A percentile compares a stretch with the other conserved stretches of the same genome.
phyloP scores from a whole-genome alignment of 2,797 vertebrate species.

The Tympanoctomys barrerae region DNA sequence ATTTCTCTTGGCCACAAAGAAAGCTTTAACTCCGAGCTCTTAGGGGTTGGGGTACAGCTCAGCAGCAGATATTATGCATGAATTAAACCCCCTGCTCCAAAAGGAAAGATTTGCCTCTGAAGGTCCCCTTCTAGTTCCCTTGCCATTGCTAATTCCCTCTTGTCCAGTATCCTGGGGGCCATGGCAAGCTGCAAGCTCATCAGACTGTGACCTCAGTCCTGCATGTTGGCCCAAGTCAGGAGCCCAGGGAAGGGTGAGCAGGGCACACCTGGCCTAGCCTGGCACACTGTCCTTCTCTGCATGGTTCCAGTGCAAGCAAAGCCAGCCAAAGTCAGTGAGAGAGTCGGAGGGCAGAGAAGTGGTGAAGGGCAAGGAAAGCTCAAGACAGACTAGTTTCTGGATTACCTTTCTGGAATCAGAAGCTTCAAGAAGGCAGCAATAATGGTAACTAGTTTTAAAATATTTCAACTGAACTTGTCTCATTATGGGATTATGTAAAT shows the following conservation, averaged over 20 bases:
- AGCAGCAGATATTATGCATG: neutral
- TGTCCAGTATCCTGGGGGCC: no score
- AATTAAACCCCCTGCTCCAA: neutral
- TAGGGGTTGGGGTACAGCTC: no score
- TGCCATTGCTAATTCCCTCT: neutral
- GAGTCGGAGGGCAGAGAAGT: neutral
- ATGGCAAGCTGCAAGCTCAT: neutral
- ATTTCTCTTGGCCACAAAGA: neutral
- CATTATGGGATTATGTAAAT: neutral
- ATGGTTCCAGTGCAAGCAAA: neutral
- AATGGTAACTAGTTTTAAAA: neutral
- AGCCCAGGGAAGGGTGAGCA: neutral
- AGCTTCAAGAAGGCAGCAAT: neutral
- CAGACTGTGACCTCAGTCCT: neutral
- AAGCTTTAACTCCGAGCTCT: neutral
- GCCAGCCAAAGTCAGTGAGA: neutral
- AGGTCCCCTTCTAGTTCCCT: neutral
- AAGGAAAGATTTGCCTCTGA: neutral
- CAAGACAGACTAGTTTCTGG: neutral
- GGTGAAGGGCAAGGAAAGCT: neutral
- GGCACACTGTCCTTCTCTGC: neutral
- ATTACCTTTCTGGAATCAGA: slow-evolving; percentile 28
- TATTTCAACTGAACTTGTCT: neutral
- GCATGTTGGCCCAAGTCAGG: neutral
- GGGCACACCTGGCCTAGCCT: neutral